Evolutionary conservation across 2,888 invertebrate species (phyloP), one percentile per base, ranked within the genome.

Genomic region (Phorcus lineatus): DNA sequence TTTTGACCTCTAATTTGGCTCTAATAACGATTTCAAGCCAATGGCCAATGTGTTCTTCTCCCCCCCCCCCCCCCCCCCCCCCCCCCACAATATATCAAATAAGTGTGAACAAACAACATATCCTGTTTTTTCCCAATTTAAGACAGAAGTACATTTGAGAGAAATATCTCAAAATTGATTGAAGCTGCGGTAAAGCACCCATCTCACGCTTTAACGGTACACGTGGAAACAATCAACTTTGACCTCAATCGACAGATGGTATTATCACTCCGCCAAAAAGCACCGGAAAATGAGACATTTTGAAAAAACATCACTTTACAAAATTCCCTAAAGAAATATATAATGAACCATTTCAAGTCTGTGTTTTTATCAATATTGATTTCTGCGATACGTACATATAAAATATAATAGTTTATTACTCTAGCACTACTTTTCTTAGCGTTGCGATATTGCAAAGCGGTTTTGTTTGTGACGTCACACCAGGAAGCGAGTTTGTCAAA

Each of bases 401-500:
- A 47, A 47, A 47, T 1, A 1, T 1, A 47, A 47, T 11, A 0
- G 11, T n/a, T 62, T 9, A 11, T 28, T 0, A 62, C 0, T 62
- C 0, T 13, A 62, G 62, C 22, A 17, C 62, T 62, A 62, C 28
- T 62, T 62, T 28, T 24, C 22, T 24, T 62, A 24, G 62, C 62
- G 62, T 24, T 16, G 17, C 0, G 16, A 62, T 24, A 62, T 6
- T 28, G 22, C 17, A 17, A 62, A 13, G 62, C 62, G 62, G 62
- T 28, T 62, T 62, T 47, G 47, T 47, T 17, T 62, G 62, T 62
- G 62, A 62, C 62, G 62, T 62, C 62, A 62, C 62, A 62, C 62
- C 62, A 62, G 62, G 62, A 62, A 62, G 62, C 62, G 62, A 62
- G 28, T 16, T 62, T 62, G 62, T 62, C 62, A 62, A 62, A 28